Percentiles rank a stretch among this genome's conserved stretches.
phyloP scores from a whole-genome alignment of 2,113 vertebrate genomes.

The Rhipidura dahli region DNA sequence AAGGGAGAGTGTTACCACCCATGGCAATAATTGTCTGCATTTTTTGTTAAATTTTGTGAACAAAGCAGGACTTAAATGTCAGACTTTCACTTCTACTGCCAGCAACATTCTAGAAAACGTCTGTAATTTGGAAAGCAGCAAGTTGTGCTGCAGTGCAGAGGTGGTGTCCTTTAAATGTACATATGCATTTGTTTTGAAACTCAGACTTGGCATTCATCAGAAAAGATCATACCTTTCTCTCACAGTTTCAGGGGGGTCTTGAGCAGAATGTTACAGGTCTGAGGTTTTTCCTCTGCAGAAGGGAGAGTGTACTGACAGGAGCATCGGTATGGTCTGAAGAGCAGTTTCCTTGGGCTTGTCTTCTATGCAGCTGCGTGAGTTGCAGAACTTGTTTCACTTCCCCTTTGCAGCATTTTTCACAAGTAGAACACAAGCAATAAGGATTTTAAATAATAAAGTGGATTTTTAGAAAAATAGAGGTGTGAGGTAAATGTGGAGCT shows the following conservation, averaged over 20 bases:
- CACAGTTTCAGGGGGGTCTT: background rate
- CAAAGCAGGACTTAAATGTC: background rate
- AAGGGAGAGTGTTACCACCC: background rate
- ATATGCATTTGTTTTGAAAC: background rate
- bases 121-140: background rate
- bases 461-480: background rate
- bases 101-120: background rate
- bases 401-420: background rate
- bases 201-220: rapidly evolving
- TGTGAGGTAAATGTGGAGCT: background rate
- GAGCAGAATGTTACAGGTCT: background rate
- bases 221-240: background rate
- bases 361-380: background rate
- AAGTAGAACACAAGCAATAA: background rate
- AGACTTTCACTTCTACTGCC: background rate
- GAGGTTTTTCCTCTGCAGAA: background rate
- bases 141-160: background rate
- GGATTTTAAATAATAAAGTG: background rate
- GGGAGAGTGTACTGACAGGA: background rate
- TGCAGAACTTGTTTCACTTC: background rate
- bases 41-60: background rate
- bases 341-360: background rate
- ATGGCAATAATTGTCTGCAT: background rate
- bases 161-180: background rate
- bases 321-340: background rate